Evolutionary conservation across 2,113 vertebrate genomes (phyloP), one percentile per base, ranked within the genome.

Genomic region (Notarius quadriscutis): DNA sequence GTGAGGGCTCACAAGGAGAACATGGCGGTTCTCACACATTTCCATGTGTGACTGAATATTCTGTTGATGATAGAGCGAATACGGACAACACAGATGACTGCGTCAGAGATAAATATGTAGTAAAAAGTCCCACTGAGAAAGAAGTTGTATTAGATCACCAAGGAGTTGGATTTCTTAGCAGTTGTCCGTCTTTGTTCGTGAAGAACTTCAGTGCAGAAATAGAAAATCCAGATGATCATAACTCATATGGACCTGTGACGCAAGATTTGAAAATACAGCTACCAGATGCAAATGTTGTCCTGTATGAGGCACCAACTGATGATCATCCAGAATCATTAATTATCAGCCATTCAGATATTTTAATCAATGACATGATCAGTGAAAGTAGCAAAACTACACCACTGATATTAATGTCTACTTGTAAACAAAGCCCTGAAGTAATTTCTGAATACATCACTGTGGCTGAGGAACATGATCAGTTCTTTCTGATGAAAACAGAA

Each of bases 321-420:
- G 27, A 85, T 63, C 41, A 80, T 81, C 50, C 11, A 62, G 85
- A 85, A 85, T 30, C 51, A 27, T 60, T 75, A 60, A 82, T 8
- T 17, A 75, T 65, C 14, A 51, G 17, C 22, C 15, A 81, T 81
- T 55, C 11, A 17, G 57, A 80, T 65, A 18, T 12, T 72, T 58
- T 25, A 15, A 65, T 41, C 17, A 25, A 34, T 27, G n/a, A 60
- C 62, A 53, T n/a, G 27, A 67, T 25, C n/a, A 27, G 55, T 1
- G 22, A 87, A 30, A 71, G 27, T 41, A 60, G 41, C 51, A 78
- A 22, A 55, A 51, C 17, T 18, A 83, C 57, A 22, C 83, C 63
- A 34, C 25, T 17, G 58, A 86, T 63, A 14, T 30, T 60, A 48
- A 55, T 57, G 10, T 62, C 78, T 69, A 7, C 77, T 65, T 87